Conservation (phyloP, 2,113 vertebrate genomes). For the Corvus hawaiiensis region DNA sequence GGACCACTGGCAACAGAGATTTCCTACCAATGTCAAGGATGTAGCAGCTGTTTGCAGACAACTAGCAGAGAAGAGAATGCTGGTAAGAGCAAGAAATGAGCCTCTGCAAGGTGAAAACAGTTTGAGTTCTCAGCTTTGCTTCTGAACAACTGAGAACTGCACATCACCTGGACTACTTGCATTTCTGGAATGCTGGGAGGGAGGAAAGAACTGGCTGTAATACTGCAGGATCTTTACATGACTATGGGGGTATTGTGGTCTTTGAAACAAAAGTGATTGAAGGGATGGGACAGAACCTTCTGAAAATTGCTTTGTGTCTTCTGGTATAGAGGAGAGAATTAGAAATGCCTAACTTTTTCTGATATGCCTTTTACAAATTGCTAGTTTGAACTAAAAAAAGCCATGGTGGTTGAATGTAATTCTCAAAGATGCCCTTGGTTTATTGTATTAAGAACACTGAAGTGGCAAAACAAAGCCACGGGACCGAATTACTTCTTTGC, state of each 20-base stretch:
- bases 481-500: background rate
- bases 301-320: background rate
- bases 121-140: background rate
- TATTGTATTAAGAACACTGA: background rate
- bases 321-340: background rate
- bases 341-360: background rate
- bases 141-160: background rate
- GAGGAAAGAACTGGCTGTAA: background rate
- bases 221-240: background rate
- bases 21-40: conserved; percentile 87
- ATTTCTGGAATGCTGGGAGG: background rate
- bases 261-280: background rate
- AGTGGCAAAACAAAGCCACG: background rate
- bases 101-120: background rate
- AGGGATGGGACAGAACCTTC: background rate
- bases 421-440: background rate
- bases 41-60: conserved; percentile 88
- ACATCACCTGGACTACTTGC: background rate
- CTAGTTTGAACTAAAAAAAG: background rate
- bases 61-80: conserved; percentile 82
- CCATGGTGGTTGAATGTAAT: background rate
- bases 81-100: conserved; percentile 71
- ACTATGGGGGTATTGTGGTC: background rate
- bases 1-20: conserved; percentile 91
- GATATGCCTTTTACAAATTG: background rate